Base-by-base conservation (phyloP, 1,140 invertebrate genomes). In the Rhynchophorus ferrugineus region DNA sequence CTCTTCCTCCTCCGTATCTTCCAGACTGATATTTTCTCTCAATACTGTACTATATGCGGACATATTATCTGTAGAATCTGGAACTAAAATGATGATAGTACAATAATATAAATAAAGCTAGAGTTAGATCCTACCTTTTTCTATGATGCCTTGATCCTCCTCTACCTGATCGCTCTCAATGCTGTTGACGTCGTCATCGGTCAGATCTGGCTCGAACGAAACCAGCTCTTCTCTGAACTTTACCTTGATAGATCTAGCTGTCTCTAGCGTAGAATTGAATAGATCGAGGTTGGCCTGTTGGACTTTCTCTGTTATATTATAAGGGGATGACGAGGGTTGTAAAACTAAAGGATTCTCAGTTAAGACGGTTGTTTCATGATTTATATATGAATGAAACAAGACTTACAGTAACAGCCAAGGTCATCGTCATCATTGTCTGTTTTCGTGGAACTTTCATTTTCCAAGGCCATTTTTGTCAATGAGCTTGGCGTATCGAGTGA, bases 121-220 rank as follows among this genome's bases (percentile, higher is more conserved):
- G n/a, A n/a, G n/a, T n/a, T n/a, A n/a, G n/a, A n/a, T n/a, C n/a
- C n/a, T 24, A 20, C 33, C 19, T 44, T 7, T 21, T 9, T 44
- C 21, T 33, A 16, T 44, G 3, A 42, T 42, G 24, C 3, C 17
- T n/a, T 38, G 39, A 14, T 47, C 51, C 14, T 57, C 54, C 29
- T 49, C 61, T 13, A 44, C 44, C 21, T 65, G 56, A 41, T 69
- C 65, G 50, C 67, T 69, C 55, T 68, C 66, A 24, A 70, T 62
- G 42, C 68, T 70, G 38, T 63, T 61, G 0, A 67, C 65, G 45
- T 69, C 68, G 46, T 69, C 67, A 44, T 67, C 65, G 14, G 68
- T 68, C n/a, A 68, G 42, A 37, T 69, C 64, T 13, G 68, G 64
- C 50, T 70, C 67, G 38, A 66, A 70, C 47, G 64, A 61, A 7